Base-by-base conservation (phyloP, 2,113 vertebrate species). In the Epinephelus moara region DNA sequence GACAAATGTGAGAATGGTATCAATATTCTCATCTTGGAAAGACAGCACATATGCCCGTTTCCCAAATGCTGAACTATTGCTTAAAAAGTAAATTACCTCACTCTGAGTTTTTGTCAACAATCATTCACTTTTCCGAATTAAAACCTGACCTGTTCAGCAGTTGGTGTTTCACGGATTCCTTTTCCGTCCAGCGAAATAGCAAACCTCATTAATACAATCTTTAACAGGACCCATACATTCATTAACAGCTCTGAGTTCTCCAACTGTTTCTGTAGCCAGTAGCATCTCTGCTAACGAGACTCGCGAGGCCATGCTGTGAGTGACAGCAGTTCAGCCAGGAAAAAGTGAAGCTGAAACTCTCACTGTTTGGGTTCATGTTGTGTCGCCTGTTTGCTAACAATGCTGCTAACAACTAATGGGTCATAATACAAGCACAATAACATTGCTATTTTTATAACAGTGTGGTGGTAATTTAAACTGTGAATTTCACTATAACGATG, bases 251-350 rank as follows among this genome's bases (percentile, higher is more conserved):
- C 49, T 27, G 66, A 63, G 49, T 27, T 53, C 60, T 60, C 50
- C 61, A 62, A 62, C 55, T 45, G 66, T 3, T 27, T 15, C 66
- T 11, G 23, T 62, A 37, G 72, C 56, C 23, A 70, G 45, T 40
- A 57, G 80, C 64, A 30, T 75, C 57, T 14, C 25, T n/a, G 40
- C 56, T 56, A 63, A 68, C 69, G 42, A 40, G 66, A 21, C 49
- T 57, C 9, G 11, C 59, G 33, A 59, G 50, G 63, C 27, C 55
- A 18, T 12, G 12, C 8, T 13, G 18, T 27, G 12, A 18, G 50
- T 59, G 67, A 57, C 60, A 30, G 81, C 50, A 18, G 56, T 19
- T 37, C 69, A 23, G 27, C 18, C 59, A n/a, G 0, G 66, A 33
- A n/a, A 60, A 40, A 70, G 21, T 27, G 45, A 62, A 10, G 17